Evolutionary conservation across 2,888 invertebrate genomes (phyloP), one percentile per base, ranked within the genome.

Genomic region (Noctua pronuba): DNA sequence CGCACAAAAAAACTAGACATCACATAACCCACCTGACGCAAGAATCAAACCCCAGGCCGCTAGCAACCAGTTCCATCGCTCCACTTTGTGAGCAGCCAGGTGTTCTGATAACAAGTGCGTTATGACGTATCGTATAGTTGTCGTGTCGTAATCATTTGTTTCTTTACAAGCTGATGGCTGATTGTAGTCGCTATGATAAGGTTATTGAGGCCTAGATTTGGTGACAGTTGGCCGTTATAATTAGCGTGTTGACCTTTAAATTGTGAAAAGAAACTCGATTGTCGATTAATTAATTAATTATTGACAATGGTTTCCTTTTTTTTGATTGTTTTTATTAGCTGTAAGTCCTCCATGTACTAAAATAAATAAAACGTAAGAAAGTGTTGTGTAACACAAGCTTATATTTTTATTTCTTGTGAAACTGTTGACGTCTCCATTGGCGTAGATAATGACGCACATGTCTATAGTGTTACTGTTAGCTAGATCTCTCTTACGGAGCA

Each of bases 81-180:
- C 83, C 62, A 89, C 83, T 89, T 87, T 82, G 73, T 55, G 75
- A 35, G 41, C 35, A 46, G 52, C 62, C 66, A 77, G 77, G 82
- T 77, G 71, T 66, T 64, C 81, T 88, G 86, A 88, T 84, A 86
- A 73, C 88, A 87, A 89, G 89, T 88, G 89, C 79, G 67, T 73
- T 84, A 80, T 83, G 77, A 80, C n/a, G 65, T 68, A 65, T 64
- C 66, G 41, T 64, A 46, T 28, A 49, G 58, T 64, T 28, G 16
- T 46, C 62, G 71, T 85, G 80, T 79, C 35, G 70, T 62, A 77
- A 77, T 11, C 76, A 44, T 65, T 49, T 41, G 60, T 65, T 69
- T 16, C n/a, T 65, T 3, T 18, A 35, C 5, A 44, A 8, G 52
- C 31, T 72, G 64, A 74, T 65, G 52, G 35, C 38, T 71, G 86